These are phyloP conservation scores for Coelopa pilipes DNA, from an alignment of 2,888 invertebrate genomes.

Conservation along the genomic window DNA sequence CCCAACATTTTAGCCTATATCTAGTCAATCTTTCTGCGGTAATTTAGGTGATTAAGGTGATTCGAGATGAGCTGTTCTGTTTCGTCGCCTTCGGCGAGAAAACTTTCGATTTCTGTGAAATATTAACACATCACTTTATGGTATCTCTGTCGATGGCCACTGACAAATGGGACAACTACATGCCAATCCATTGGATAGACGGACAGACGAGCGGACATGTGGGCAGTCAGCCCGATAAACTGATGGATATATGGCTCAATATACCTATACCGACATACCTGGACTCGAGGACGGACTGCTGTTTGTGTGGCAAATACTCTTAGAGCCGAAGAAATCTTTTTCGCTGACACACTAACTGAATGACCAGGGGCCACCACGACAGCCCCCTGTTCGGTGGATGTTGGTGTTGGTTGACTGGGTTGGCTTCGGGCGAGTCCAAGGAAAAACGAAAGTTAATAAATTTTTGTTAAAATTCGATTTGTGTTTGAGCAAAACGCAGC, in stretches of 20 bases:
- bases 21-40: no score
- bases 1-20: no score
- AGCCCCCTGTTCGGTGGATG: background rate
- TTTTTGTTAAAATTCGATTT: constrained; percentile 30
- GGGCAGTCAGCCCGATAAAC: background rate
- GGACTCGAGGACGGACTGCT: background rate
- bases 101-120: no score
- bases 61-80: no score
- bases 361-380: constrained; percentile 2
- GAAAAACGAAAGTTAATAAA: constrained; percentile 33
- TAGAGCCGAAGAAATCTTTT: background rate
- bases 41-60: no score
- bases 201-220: background rate
- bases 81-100: no score
- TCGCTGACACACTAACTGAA: constrained; percentile 22
- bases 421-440: constrained; percentile 2
- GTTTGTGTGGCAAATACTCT: background rate
- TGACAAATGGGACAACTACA: background rate
- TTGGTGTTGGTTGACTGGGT: background rate
- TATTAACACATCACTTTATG: no score
- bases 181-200: background rate
- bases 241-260: background rate
- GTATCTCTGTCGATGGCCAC: no score
- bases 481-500: background rate
- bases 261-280: background rate